Evolutionary conservation across 1,140 invertebrate genomes (phyloP).

Genomic region (Hyphantria cunea): DNA sequence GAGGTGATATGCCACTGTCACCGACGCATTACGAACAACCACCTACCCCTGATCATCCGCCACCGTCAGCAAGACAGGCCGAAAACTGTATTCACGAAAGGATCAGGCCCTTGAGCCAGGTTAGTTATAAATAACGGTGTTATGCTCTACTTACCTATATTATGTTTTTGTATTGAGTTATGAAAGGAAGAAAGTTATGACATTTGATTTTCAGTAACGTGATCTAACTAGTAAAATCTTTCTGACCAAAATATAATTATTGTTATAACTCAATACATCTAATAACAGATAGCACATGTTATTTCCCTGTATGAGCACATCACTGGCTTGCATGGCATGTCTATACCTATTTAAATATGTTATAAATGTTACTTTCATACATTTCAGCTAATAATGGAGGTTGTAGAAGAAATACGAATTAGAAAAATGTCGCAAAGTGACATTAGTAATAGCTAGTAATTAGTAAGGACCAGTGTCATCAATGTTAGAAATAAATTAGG

Average conservation of each 20-base stretch:
- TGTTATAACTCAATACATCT: too few species aligned
- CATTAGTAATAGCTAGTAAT: conserved; percentile 58
- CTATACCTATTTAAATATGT: conserved; percentile 14
- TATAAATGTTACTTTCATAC: conserved; percentile 49
- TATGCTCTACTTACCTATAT: background rate
- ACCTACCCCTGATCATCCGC: conserved; percentile 96
- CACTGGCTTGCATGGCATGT: background rate
- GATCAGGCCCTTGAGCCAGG: conserved; percentile 94
- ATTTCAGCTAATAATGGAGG: conserved; percentile 81
- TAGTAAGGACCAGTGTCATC: conserved; percentile 6
- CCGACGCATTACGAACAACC: conserved; percentile 95
- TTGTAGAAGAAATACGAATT: conserved; percentile 80
- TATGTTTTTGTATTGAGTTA: background rate
- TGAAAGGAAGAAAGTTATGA: too few species aligned
- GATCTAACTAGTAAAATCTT: too few species aligned
- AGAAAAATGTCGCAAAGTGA: conserved; percentile 76
- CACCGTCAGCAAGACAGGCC: conserved; percentile 94
- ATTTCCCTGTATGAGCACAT: conserved; percentile 38
- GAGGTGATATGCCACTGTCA: conserved; percentile 84
- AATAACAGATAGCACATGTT: background rate
- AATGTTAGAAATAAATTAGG: too few species aligned
- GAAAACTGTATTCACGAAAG: conserved; percentile 94
- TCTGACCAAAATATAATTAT: too few species aligned
- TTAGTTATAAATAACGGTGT: conserved; percentile 71
- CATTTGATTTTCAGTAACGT: too few species aligned